Evolutionary conservation across 2,797 vertebrate genomes (phyloP), one percentile per base, ranked within the genome.

Genomic region (Psittacula derbiana): DNA sequence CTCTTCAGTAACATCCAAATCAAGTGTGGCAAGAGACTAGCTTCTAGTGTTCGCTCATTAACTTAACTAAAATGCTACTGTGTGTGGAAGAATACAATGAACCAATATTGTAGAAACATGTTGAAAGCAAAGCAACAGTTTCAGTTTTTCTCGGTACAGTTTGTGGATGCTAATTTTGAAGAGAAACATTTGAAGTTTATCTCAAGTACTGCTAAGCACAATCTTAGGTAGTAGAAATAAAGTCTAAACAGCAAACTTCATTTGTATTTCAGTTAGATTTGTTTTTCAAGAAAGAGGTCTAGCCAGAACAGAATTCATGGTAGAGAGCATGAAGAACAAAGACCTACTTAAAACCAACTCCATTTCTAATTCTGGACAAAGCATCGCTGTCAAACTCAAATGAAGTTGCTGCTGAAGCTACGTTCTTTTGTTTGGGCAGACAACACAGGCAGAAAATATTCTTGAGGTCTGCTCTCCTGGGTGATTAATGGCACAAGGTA

Each of bases 21-120:
- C 11, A n/a, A 14, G 3, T 14, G 11, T 14, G 8, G 13, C 2
- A 74, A 49, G 24, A 44, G 15, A 18, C 12, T 9, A 4, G 12
- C 27, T 75, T 30, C 12, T n/a, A 6, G 36, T 38, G 30, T 27
- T 52, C 15, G 13, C 17, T 66, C 17, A 16, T 10, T 44, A 40
- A 41, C 17, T 24, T 71, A 15, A 36, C 8, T 38, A 12, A 69
- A 41, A 27, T 25, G 25, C 7, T 24, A 10, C 11, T 49, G 12
- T 1, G 11, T 1, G 0, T 25, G 25, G 14, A 69, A 78, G 19
- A 60, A 58, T 2, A 10, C 12, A 15, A 12, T 7, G 15, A 24
- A 73, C 6, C n/a, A 57, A 2, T 11, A 31, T 2, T 3, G 4
- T 4, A 66, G 16, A 5, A 64, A 78, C 36, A 12, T 49, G 30